Base-by-base conservation (phyloP, 2,888 invertebrate species). In the Crematogaster levior region DNA sequence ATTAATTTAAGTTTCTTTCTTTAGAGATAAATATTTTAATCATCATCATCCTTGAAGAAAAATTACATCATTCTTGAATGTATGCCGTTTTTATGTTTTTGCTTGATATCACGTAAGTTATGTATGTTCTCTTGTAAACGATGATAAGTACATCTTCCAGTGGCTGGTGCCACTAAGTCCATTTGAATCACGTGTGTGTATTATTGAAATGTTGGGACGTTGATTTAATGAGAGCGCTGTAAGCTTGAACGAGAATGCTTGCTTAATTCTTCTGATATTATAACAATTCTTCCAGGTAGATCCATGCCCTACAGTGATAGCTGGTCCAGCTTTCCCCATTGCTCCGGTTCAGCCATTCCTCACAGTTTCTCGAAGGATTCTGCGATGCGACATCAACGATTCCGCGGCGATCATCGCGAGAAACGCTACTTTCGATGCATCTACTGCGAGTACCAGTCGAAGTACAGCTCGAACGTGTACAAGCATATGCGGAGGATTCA, bases 341-440 rank as follows among this genome's bases (percentile, higher is more conserved):
- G 90, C 79, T 88, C 90, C 0, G 43, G 30, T 21, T 12, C 73
- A 40, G 43, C 21, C 10, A 15, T 46, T 10, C 43, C 51, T 43
- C 89, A 86, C 72, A 85, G 85, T 81, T 92, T 91, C 83, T 86
- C 91, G 79, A 89, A 90, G 85, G 89, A 91, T 60, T 89, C 90
- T 81, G 86, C 93, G 83, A 60, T 91, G n/a, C 91, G 92, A 18
- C 94, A 94, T 87, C 90, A 91, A 80, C 92, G 90, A 70, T 92
- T 90, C 63, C 94, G 93, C 83, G 93, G 93, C 84, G 89, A 92
- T 48, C 85, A 86, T 18, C 81, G 90, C 77, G 92, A 93, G 91
- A 86, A 91, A 1, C 91, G 93, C 77, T 70, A 37, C 56, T 94
- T 93, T 84, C 90, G 92, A 77, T 94, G 94, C 81, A 90, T 92